phyloP scores from a whole-genome alignment of 2,888 invertebrate genomes.

The Acronicta psi region DNA sequence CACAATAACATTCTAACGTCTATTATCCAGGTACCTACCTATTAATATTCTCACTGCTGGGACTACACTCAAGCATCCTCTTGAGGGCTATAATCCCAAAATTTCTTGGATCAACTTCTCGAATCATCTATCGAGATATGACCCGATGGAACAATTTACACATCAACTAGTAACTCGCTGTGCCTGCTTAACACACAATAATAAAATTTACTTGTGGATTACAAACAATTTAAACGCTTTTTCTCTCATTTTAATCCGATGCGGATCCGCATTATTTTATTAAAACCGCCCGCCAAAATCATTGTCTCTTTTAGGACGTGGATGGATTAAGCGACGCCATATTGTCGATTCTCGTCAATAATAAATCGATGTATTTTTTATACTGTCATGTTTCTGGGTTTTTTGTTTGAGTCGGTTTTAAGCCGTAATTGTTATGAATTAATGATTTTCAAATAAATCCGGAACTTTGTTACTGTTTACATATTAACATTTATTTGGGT shows the following conservation, averaged over 20 bases:
- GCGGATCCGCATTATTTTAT: constrained; percentile 31
- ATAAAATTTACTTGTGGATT: no score
- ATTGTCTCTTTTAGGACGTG: constrained; percentile 36
- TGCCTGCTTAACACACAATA: constrained; percentile 21
- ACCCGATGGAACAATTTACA: background rate
- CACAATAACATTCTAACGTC: constrained; percentile 6
- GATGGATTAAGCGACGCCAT: constrained; percentile 48
- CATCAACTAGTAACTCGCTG: constrained; percentile 15
- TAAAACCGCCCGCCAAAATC: constrained; percentile 29
- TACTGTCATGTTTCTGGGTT: constrained; percentile 8
- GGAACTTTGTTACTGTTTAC: no score
- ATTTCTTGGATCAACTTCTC: no score
- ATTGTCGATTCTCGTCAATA: constrained; percentile 33
- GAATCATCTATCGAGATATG: no score
- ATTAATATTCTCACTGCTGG: no score
- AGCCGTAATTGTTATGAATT: background rate
- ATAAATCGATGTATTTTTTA: constrained; percentile 16
- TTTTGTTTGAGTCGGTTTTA: constrained; percentile 1
- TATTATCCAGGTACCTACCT: no score
- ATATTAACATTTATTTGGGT: no score
- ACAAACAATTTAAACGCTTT: constrained; percentile 1
- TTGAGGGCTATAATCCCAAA: no score
- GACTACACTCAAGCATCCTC: no score
- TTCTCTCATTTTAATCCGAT: constrained; percentile 8
- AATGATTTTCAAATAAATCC: background rate